Conservation (phyloP, 2,888 invertebrate genomes). For the Clistopyga incitator region DNA sequence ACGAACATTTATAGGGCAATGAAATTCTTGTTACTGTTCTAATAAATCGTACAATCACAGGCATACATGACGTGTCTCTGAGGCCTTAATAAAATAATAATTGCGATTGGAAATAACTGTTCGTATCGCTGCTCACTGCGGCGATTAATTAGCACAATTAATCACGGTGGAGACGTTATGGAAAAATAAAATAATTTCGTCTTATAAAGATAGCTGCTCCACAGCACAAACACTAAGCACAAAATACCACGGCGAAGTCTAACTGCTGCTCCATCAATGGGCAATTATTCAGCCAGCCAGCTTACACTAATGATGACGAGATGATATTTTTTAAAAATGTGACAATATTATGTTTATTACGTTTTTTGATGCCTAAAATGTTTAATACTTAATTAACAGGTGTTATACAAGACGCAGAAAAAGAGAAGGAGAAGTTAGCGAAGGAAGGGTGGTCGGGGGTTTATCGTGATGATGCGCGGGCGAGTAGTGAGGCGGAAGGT, state of each 20-base stretch:
- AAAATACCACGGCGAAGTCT: slow-evolving; percentile 80
- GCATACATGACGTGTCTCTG: slow-evolving; percentile 51
- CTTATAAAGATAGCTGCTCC: slow-evolving; percentile 81
- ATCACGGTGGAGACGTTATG: slow-evolving; percentile 14
- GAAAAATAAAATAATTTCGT: slow-evolving; percentile 13
- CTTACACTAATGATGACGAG: slow-evolving; percentile 83
- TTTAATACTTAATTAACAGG: slow-evolving; percentile 84
- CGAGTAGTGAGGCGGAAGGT: slow-evolving; percentile 81
- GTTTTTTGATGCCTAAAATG: slow-evolving; percentile 83
- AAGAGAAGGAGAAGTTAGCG: slow-evolving; percentile 84
- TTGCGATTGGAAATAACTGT: slow-evolving; percentile 1
- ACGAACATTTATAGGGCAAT: slow-evolving; percentile 58
- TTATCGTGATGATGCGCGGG: slow-evolving; percentile 82
- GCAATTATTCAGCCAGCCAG: slow-evolving; percentile 81
- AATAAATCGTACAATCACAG: slow-evolving; percentile 54
- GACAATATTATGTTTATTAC: slow-evolving; percentile 70
- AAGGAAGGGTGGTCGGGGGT: slow-evolving; percentile 84
- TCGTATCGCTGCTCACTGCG: slow-evolving; percentile 9
- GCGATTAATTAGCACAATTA: slow-evolving; percentile 16
- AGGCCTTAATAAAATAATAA: slow-evolving; percentile 20
- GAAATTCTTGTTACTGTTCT: slow-evolving; percentile 54
- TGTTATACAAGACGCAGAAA: slow-evolving; percentile 84
- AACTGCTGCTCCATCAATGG: slow-evolving; percentile 81
- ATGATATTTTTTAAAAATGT: slow-evolving; percentile 62
- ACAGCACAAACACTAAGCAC: slow-evolving; percentile 82